phyloP scores from a whole-genome alignment of 2,888 invertebrate genomes.

The Strigamia transsilvanica region DNA sequence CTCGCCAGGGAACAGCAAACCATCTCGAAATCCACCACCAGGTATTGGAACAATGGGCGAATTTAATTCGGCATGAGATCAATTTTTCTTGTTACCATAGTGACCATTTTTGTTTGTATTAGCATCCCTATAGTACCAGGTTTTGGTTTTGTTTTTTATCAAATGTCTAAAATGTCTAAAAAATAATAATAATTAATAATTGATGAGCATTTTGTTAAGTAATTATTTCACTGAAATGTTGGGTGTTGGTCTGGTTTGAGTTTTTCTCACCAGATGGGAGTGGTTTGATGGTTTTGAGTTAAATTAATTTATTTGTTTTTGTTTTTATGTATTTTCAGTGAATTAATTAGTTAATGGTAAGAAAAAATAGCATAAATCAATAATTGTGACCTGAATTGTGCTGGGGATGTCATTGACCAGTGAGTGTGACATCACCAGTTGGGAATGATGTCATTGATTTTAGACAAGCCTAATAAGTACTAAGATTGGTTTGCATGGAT shows the following conservation, averaged over 20 bases:
- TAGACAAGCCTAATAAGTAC: neutral
- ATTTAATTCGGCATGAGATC: neutral
- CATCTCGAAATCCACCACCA: constrained; percentile 73
- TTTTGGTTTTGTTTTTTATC: too few species aligned
- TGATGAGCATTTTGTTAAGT: too few species aligned
- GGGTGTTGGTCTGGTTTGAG: neutral
- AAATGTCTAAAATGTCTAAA: too few species aligned
- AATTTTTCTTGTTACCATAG: neutral
- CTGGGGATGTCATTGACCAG: constrained; percentile 21
- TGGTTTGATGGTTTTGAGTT: neutral
- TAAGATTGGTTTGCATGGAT: neutral
- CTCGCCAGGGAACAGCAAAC: constrained; percentile 92
- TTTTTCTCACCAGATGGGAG: constrained; percentile 3
- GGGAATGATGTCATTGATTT: neutral
- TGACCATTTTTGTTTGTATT: neutral
- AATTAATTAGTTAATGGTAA: too few species aligned
- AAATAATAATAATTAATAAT: too few species aligned
- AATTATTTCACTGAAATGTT: neutral
- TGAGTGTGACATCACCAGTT: neutral
- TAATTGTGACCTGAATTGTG: neutral
- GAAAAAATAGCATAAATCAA: neutral
- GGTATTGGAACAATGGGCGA: constrained; percentile 43
- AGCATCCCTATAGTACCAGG: too few species aligned
- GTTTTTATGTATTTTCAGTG: too few species aligned
- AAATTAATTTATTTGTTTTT: too few species aligned